A percentile compares a stretch with the other conserved stretches of the same genome.
Evolutionary conservation across 2,797 vertebrate species (phyloP).

Genomic region (Hoplostethus mediterraneus): DNA sequence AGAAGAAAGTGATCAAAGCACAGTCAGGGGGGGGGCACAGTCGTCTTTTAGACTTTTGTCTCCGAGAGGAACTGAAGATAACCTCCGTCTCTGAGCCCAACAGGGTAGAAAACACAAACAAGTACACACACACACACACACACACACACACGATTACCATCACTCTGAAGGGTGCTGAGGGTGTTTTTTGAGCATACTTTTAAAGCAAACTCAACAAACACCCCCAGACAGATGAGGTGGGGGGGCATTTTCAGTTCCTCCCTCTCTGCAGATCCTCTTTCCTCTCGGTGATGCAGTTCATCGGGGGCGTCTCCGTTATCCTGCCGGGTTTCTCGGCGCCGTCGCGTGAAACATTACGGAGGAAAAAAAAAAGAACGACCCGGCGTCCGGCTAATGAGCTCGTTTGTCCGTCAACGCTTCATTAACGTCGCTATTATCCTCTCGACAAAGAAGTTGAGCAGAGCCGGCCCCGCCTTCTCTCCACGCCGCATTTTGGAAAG

Average conservation of each 20-base stretch:
- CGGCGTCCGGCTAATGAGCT: conserved; percentile 8
- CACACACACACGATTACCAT: conserved; percentile 8
- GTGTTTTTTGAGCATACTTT: conserved; percentile 26
- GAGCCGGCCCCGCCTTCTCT: neutral
- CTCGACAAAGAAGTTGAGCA: conserved; percentile 22
- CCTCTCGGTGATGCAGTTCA: neutral
- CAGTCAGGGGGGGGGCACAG: conserved; percentile 11
- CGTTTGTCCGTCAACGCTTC: conserved; percentile 31
- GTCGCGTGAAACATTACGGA: neutral
- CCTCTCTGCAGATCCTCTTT: neutral
- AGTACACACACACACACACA: conserved; percentile 3
- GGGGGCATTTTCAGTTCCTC: conserved; percentile 1
- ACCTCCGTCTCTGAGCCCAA: conserved; percentile 19
- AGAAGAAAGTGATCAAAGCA: conserved; percentile 59
- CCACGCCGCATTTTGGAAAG: conserved; percentile 27
- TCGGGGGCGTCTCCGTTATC: no score
- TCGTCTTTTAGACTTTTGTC: conserved; percentile 27
- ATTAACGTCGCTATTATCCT: conserved; percentile 48
- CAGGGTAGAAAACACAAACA: conserved; percentile 30
- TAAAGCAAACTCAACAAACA: conserved; percentile 26
- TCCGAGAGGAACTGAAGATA: conserved; percentile 41
- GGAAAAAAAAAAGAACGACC: neutral
- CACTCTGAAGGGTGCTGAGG: neutral
- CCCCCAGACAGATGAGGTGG: conserved; percentile 11
- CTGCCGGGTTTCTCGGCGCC: neutral